Evolutionary conservation across 2,888 invertebrate species (phyloP).

Genomic region (Tillus elongatus): DNA sequence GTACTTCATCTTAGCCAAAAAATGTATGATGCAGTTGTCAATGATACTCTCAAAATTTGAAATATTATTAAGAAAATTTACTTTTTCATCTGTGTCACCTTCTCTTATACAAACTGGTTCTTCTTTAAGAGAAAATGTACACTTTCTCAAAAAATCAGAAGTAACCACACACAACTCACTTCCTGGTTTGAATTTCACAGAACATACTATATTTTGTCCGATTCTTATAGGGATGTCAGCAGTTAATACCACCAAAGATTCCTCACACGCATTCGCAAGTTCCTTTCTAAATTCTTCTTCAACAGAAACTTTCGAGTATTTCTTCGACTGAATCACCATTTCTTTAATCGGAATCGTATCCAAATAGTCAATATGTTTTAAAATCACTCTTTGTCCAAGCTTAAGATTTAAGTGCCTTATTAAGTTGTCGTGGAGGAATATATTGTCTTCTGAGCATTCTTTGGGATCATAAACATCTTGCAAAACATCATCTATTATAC

Average conservation of each 20-base stretch:
- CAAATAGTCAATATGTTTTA: constrained; percentile 41
- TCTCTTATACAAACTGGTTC: constrained; percentile 17
- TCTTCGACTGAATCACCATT: constrained; percentile 36
- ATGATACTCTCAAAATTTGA: constrained; percentile 48
- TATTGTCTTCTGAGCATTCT: constrained; percentile 18
- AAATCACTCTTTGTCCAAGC: constrained; percentile 48
- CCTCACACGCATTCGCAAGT: too few species aligned
- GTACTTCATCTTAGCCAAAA: too few species aligned
- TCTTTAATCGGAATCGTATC: too few species aligned
- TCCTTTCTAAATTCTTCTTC: too few species aligned
- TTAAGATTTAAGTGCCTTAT: constrained; percentile 47
- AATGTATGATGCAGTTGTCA: constrained; percentile 29
- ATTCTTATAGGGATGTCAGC: constrained; percentile 45
- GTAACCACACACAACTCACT: constrained; percentile 45
- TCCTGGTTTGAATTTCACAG: constrained; percentile 39
- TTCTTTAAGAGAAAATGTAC: constrained; percentile 36
- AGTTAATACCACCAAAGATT: constrained; percentile 49
- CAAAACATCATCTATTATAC: too few species aligned
- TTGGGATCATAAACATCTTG: too few species aligned
- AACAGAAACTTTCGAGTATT: too few species aligned
- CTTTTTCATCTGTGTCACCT: not conserved
- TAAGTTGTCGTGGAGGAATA: constrained; percentile 48
- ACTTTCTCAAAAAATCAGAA: constrained; percentile 46
- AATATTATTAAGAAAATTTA: constrained; percentile 28
- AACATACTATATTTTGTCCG: constrained; percentile 27